Evolutionary conservation across 2,797 vertebrate genomes (phyloP), one percentile per base, ranked within the genome.

Genomic region (Kryptopterus vitreolus): DNA sequence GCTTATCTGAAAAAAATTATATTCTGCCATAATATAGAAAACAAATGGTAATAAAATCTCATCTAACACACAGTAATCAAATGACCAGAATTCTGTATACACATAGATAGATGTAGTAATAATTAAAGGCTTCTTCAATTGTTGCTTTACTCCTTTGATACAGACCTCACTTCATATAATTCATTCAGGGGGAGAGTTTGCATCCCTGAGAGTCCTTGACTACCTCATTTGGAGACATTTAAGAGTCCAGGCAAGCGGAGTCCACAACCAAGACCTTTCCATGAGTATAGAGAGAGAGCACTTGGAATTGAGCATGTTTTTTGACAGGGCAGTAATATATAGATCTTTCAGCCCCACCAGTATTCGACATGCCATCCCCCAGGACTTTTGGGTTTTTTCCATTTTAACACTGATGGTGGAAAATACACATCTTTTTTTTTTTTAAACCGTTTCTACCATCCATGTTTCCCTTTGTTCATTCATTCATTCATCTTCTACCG

Each of bases 171-270:
- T 31, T 70, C 26, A 52, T 29, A 52, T 4, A 61, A 29, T 46
- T 46, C 3, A 38, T 74, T 38, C 55, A 46, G n/a, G 38, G 29
- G 43, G 12, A 73, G 72, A 29, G 38, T 61, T 20, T 61, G 72
- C 35, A 48, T 75, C 68, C 26, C 48, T 52, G 16, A 71, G 29
- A 18, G 29, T 11, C 29, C 69, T 33, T 71, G 69, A 29, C 16
- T 53, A 12, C 5, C 48, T 71, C 16, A 53, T 71, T 71, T 53
- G 53, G 26, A 71, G 33, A 71, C 11, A 53, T 53, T 71, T 71
- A 53, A 71, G 29, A 53, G 53, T n/a, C 1, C 18, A 52, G 3
- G 26, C 16, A 70, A 46, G 46, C 68, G 31, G 26, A 52, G 48
- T 31, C n/a, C n/a, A n/a, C n/a, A 70, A 70, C 26, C 26, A 70